Conservation (phyloP, 2,797 vertebrate species). For the Lates japonicus region DNA sequence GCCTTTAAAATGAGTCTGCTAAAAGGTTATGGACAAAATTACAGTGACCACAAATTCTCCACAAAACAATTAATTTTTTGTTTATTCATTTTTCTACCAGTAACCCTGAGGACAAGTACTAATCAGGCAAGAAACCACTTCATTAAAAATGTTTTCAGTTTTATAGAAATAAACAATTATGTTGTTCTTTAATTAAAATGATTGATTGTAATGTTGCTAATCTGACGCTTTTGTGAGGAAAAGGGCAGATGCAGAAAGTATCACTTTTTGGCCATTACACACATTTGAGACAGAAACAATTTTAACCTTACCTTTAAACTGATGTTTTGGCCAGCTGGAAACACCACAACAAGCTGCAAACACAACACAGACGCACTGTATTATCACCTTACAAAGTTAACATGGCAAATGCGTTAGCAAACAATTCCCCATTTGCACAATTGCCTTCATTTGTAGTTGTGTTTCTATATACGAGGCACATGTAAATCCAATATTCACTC, state of each 20-base stretch:
- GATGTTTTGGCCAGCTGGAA: no score
- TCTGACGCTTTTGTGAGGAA: neutral
- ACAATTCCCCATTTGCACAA: neutral
- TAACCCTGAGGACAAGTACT: conserved; percentile 21
- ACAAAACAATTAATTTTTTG: conserved; percentile 34
- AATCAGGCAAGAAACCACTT: conserved; percentile 24
- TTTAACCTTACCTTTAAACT: no score
- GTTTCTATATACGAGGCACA: neutral
- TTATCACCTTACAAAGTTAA: no score
- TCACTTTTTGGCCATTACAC: neutral
- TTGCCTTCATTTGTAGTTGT: neutral
- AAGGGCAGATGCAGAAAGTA: neutral
- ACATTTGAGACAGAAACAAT: no score
- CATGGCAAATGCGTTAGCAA: no score
- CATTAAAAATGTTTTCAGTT: conserved; percentile 19
- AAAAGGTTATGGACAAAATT: neutral
- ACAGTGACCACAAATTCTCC: conserved; percentile 6
- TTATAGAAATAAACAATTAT: conserved; percentile 26
- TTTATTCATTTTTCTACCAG: conserved; percentile 19
- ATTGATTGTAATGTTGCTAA: conserved; percentile 15
- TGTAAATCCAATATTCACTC: neutral
- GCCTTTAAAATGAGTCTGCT: neutral
- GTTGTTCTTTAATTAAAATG: conserved; percentile 20
- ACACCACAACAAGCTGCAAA: no score
- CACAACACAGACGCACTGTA: no score